Evolutionary conservation across 2,888 invertebrate genomes (phyloP).

Genomic region (Cepaea hortensis): DNA sequence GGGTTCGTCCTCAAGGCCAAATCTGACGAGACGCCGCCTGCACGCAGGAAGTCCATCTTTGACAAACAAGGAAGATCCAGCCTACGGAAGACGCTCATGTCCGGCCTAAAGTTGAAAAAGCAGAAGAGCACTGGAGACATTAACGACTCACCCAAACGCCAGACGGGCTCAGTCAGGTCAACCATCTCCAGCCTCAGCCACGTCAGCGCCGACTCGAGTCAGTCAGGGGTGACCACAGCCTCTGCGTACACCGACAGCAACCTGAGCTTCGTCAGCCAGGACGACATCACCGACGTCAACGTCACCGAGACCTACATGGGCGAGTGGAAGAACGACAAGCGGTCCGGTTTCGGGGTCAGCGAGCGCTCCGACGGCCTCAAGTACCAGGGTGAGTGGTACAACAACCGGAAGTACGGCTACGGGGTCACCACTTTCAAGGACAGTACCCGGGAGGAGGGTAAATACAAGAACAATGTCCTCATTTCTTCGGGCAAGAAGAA

Average conservation of each 20-base stretch:
- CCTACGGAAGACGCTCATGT: constrained; percentile 71
- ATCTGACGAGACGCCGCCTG: constrained; percentile 90
- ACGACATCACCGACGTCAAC: constrained; percentile 90
- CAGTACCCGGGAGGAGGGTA: constrained; percentile 96
- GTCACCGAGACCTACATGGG: constrained; percentile 99
- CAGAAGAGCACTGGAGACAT: constrained; percentile 93
- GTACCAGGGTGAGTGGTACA: constrained; percentile 99
- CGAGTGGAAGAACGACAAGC: constrained; percentile 99
- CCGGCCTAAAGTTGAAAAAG: constrained; percentile 77
- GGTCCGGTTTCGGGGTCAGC: constrained; percentile 97
- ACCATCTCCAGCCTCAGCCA: constrained; percentile 79
- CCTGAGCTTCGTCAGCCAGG: constrained; percentile 81
- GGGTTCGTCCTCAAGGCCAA: constrained; percentile 97
- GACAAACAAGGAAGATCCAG: constrained; percentile 72
- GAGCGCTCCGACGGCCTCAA: constrained; percentile 97
- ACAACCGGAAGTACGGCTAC: constrained; percentile 99
- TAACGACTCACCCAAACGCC: constrained; percentile 82
- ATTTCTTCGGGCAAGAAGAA: constrained; percentile 94
- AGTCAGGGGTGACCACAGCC: constrained; percentile 91
- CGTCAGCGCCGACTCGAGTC: constrained; percentile 86
- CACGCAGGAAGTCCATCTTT: constrained; percentile 80
- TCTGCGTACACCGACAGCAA: constrained; percentile 79
- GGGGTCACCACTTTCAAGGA: constrained; percentile 98
- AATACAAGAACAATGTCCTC: constrained; percentile 99
- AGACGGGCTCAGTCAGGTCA: constrained; percentile 89